These are phyloP conservation scores for Danio aesculapii DNA, from an alignment of 2,797 vertebrate species.

Conservation along the genomic window DNA sequence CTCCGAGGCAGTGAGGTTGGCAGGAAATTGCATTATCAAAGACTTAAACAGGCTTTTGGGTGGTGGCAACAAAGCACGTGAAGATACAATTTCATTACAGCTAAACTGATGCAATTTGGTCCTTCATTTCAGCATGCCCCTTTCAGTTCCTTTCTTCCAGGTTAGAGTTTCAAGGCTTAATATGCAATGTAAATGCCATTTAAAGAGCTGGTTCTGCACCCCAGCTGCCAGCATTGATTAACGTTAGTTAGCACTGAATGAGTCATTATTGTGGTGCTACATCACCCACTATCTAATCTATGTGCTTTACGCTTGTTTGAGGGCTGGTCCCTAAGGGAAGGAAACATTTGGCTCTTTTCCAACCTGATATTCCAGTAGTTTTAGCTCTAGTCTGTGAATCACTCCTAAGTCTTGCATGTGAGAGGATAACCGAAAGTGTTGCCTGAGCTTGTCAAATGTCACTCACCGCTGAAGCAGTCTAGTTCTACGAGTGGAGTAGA, in stretches of 20 bases:
- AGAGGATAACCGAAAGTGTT: conserved; percentile 13
- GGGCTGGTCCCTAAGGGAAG: conserved; percentile 14
- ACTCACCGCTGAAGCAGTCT: conserved; percentile 3
- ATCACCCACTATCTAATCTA: conserved; percentile 56
- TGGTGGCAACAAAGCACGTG: conserved; percentile 24
- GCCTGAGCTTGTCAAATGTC: conserved; percentile 22
- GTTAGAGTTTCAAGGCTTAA: conserved; percentile 26
- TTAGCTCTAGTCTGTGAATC: conserved; percentile 19
- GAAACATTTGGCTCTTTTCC: conserved; percentile 3
- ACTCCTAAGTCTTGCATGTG: neutral
- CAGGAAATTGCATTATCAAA: conserved; percentile 45
- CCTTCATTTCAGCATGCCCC: conserved; percentile 8
- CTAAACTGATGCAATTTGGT: conserved; percentile 54
- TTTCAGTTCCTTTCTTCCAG: conserved; percentile 26
- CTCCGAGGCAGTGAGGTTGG: conserved; percentile 43
- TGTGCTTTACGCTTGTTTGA: conserved; percentile 43
- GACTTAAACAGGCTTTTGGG: conserved; percentile 51
- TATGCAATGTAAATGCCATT: conserved; percentile 55
- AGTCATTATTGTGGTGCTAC: conserved; percentile 43
- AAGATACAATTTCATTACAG: conserved; percentile 54
- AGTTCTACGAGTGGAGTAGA: neutral
- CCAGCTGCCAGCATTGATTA: conserved; percentile 56
- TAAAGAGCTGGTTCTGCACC: conserved; percentile 43
- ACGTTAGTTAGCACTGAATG: conserved; percentile 49
- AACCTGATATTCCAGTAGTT: conserved; percentile 20